A percentile compares a stretch with the other conserved stretches of the same genome.
Conservation (phyloP, 30 jellyfish, hydroid and myxozoan genomes). For the Aurelia aurita region DNA sequence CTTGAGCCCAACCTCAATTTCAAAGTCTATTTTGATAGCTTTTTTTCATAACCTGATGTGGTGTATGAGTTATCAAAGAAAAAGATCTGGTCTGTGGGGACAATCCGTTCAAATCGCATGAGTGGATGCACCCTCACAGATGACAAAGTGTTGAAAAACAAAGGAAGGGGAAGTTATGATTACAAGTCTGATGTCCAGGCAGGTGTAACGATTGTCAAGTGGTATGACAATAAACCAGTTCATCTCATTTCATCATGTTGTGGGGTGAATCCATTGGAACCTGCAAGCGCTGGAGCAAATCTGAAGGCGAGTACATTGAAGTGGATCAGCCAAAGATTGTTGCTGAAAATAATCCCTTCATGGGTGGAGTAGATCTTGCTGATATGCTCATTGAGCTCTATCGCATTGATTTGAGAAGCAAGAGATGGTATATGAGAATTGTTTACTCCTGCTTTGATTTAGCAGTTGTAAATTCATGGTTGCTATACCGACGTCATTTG, state of each 20-base stretch:
- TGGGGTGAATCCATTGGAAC: constrained; percentile 28
- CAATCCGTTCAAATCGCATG: constrained; percentile 57
- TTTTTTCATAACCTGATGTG: constrained; percentile 44
- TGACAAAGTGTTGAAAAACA: constrained; percentile 40
- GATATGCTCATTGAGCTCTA: constrained; percentile 28
- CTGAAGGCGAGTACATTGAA: background rate
- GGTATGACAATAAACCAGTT: constrained; percentile 79
- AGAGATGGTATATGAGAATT: background rate
- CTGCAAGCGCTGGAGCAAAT: constrained; percentile 7
- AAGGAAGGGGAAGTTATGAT: constrained; percentile 67
- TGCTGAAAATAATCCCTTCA: constrained; percentile 8
- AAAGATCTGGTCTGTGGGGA: constrained; percentile 45
- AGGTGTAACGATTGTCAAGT: constrained; percentile 61
- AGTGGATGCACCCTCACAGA: constrained; percentile 39
- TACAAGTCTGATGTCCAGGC: constrained; percentile 37
- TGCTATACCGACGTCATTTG: constrained; percentile 5
- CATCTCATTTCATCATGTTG: constrained; percentile 34
- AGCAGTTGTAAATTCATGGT: constrained; percentile 35
- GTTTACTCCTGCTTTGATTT: constrained; percentile 1
- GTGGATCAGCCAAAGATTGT: constrained; percentile 25
- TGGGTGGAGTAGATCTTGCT: constrained; percentile 45
- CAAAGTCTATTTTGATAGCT: constrained; percentile 37
- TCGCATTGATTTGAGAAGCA: background rate
- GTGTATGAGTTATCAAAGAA: constrained; percentile 40
- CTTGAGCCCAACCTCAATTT: background rate